These are phyloP conservation scores for Paelopatides confundens DNA, from an alignment of 53 echinoderm and acorn worm species.

Conservation along the genomic window DNA sequence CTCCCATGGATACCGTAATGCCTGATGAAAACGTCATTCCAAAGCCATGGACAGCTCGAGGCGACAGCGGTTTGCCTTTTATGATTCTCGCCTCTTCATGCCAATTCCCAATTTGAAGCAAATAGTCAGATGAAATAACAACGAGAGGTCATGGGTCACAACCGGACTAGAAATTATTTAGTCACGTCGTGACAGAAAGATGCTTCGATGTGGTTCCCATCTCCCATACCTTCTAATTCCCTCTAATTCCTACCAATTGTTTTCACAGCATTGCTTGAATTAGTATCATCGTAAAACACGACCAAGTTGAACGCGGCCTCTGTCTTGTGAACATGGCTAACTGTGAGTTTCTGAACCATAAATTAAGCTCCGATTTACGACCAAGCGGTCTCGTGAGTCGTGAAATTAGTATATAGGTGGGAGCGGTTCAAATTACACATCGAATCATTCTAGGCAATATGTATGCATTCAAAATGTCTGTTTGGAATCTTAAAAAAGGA, in stretches of 20 bases:
- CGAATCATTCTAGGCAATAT: too few species aligned
- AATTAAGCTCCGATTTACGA: too few species aligned
- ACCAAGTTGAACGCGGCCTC: too few species aligned
- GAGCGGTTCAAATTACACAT: too few species aligned
- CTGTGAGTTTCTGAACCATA: too few species aligned
- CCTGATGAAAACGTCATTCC: neutral
- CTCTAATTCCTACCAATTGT: neutral
- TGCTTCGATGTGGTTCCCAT: neutral
- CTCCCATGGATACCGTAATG: neutral
- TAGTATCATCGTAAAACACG: too few species aligned
- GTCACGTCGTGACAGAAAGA: neutral
- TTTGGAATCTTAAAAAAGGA: too few species aligned
- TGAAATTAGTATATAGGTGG: too few species aligned
- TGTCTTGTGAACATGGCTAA: too few species aligned
- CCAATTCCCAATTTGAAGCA: neutral
- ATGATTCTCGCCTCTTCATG: neutral
- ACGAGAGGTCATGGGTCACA: constrained; percentile 5
- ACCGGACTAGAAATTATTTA: neutral
- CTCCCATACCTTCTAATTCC: neutral
- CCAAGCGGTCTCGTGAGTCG: too few species aligned
- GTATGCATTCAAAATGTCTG: too few species aligned
- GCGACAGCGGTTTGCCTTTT: constrained; percentile 8
- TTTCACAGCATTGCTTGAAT: neutral
- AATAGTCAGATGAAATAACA: constrained; percentile 6
- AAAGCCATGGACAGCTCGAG: neutral